phyloP scores from a whole-genome alignment of 2,888 invertebrate genomes.

The Helicoverpa assulta region DNA sequence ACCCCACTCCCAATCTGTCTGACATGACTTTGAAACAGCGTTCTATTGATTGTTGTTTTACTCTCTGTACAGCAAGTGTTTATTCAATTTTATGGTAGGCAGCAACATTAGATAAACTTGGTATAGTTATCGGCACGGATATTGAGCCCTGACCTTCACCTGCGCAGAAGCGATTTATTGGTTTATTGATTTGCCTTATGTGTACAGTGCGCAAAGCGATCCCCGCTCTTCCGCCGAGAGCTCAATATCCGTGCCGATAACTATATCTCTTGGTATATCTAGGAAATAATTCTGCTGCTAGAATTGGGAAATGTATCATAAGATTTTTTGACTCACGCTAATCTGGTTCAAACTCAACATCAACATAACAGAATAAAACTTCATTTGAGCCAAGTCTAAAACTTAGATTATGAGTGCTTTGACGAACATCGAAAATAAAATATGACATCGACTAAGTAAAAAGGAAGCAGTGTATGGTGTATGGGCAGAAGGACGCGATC shows the following conservation, averaged over 20 bases:
- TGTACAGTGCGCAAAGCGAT: no score
- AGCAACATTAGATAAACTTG: neutral
- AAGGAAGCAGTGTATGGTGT: conserved; percentile 25
- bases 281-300: neutral
- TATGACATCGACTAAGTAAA: conserved; percentile 30
- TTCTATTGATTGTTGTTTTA: conserved; percentile 69
- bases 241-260: no score
- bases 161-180: no score
- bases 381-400: no score
- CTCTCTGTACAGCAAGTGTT: conserved; percentile 8
- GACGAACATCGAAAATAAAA: conserved; percentile 16
- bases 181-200: no score
- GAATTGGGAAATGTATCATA: neutral
- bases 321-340: neutral
- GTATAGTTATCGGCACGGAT: no score
- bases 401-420: neutral
- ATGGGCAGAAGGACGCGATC: conserved; percentile 56
- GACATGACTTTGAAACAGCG: conserved; percentile 71
- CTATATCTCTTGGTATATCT: no score
- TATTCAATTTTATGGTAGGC: no score
- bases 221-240: no score
- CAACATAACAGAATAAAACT: no score
- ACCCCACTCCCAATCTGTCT: conserved; percentile 55
- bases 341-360: no score
- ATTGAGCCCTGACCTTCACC: no score